A percentile compares a stretch with the other conserved stretches of the same genome.
Conservation (phyloP, 2,888 invertebrate species). For the Syritta pipiens region DNA sequence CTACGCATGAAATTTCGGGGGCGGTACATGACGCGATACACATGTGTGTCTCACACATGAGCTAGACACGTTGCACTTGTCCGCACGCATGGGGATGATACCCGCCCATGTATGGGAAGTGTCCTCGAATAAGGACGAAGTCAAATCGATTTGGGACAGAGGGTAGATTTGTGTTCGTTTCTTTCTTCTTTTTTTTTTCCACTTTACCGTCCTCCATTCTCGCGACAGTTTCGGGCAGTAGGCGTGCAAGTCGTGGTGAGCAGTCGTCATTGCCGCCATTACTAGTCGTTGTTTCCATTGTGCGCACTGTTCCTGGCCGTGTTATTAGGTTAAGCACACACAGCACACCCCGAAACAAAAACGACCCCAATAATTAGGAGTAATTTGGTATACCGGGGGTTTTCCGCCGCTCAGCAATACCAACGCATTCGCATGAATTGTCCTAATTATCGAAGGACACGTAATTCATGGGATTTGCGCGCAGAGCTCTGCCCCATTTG, state of each 20-base stretch:
- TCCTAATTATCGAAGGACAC: conserved; percentile 51
- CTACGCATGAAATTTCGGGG: conserved; percentile 61
- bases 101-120: conserved; percentile 36
- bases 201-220: neutral
- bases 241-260: conserved; percentile 21
- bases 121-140: conserved; percentile 53
- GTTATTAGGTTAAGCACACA: conserved; percentile 41
- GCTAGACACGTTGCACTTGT: conserved; percentile 48
- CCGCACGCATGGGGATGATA: conserved; percentile 45
- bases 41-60: conserved; percentile 24
- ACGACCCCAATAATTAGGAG: conserved; percentile 44
- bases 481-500: neutral
- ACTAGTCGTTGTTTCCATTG: conserved; percentile 16
- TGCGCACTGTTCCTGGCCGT: conserved; percentile 13
- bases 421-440: conserved; percentile 43
- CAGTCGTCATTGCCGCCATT: conserved; percentile 46
- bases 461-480: conserved; percentile 33
- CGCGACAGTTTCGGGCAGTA: conserved; percentile 14
- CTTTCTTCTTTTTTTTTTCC: conserved; percentile 11
- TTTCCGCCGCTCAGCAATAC: conserved; percentile 17
- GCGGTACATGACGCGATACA: conserved; percentile 30
- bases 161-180: conserved; percentile 7
- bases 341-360: conserved; percentile 27
- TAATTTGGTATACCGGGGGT: no score
- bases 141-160: conserved; percentile 60